These are phyloP conservation scores for Eubucco bourcierii DNA, from an alignment of 2,113 vertebrate genomes.

Conservation along the genomic window DNA sequence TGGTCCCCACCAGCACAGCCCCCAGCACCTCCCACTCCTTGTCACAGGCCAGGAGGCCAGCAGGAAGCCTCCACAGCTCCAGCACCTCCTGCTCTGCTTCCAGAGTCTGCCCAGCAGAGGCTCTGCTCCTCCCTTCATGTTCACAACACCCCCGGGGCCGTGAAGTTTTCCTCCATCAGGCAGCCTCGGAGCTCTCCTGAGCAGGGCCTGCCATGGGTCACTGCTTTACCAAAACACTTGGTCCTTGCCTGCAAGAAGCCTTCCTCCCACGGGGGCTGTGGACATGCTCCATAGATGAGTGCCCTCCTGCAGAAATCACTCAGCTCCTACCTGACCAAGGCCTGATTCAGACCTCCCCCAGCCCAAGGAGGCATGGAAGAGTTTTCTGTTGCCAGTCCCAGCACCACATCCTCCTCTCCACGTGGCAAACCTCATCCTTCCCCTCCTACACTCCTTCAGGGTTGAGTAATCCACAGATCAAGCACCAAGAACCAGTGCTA, in stretches of 20 bases:
- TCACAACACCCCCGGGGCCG: not conserved
- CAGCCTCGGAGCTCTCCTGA: constrained; percentile 42
- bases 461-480: constrained; percentile 7
- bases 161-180: constrained; percentile 52
- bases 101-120: not conserved
- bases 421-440: not conserved
- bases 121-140: not conserved
- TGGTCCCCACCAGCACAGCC: not conserved
- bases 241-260: constrained; percentile 67
- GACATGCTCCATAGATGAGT: constrained; percentile 75
- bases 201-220: constrained; percentile 71
- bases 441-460: not conserved
- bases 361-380: not conserved
- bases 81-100: not conserved
- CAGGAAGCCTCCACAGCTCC: not conserved
- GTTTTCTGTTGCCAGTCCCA: not conserved
- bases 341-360: not conserved
- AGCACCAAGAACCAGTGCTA: not conserved
- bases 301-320: constrained; percentile 79
- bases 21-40: not conserved
- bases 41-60: accelerated
- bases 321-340: constrained; percentile 34
- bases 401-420: not conserved
- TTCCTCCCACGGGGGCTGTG: constrained; percentile 63
- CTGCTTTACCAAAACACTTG: constrained; percentile 76